Evolutionary conservation across 2,888 invertebrate species (phyloP).

Genomic region (Nesidiocoris tenuis): DNA sequence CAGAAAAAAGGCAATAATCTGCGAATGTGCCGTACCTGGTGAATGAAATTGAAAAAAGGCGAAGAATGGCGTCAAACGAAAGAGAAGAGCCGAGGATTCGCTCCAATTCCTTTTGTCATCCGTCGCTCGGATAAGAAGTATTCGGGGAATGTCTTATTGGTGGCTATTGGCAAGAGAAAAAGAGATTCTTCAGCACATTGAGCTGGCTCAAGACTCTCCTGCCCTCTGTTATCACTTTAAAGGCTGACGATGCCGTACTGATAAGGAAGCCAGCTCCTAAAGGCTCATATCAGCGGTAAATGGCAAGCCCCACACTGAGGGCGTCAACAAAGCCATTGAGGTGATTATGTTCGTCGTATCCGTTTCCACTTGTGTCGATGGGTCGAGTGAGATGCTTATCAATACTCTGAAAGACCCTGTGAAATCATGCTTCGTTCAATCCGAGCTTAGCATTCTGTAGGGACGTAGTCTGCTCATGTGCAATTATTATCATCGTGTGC

Average conservation of each 20-base stretch:
- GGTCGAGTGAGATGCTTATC: background rate
- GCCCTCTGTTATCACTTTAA: background rate
- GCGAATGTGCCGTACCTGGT: background rate
- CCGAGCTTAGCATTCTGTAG: too few relatives aligned
- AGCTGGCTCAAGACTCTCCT: too few relatives aligned
- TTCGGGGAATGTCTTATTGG: conserved; percentile 30
- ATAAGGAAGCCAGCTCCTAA: background rate
- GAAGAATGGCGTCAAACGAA: background rate
- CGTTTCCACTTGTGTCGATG: background rate
- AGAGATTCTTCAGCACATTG: background rate
- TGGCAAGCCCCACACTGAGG: too few relatives aligned
- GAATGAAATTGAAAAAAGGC: background rate
- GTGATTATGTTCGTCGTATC: background rate
- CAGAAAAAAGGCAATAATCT: background rate
- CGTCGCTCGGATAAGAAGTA: background rate
- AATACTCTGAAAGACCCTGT: too few relatives aligned
- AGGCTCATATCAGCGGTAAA: background rate
- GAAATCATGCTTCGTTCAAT: too few relatives aligned
- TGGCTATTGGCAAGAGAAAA: background rate
- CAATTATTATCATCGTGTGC: too few relatives aligned
- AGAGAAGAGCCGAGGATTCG: background rate
- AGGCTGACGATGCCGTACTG: background rate
- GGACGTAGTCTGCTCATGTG: too few relatives aligned
- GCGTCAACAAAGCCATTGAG: background rate
- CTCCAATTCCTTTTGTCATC: conserved; percentile 23